phyloP scores from a whole-genome alignment of 2,113 vertebrate species.

The Hemichromis elongatus region DNA sequence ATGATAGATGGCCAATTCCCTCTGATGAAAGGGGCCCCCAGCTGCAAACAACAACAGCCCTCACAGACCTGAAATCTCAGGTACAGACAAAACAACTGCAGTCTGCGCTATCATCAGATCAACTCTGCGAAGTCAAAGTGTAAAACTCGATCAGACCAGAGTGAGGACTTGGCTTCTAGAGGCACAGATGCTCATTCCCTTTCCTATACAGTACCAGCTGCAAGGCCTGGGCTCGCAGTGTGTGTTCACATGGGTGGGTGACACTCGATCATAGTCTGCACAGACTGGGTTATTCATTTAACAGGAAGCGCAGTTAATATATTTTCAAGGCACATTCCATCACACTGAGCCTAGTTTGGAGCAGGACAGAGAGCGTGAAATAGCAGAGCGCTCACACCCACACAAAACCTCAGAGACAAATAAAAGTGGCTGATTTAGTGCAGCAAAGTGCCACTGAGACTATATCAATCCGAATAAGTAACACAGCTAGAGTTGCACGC shows the following conservation, averaged over 20 bases:
- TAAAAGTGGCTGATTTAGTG: conserved; percentile 26
- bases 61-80: neutral
- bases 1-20: neutral
- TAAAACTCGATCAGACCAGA: neutral
- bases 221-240: neutral
- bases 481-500: neutral
- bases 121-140: neutral
- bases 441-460: neutral
- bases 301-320: conserved; percentile 15
- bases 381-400: neutral
- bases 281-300: conserved; percentile 4
- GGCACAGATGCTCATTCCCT: neutral
- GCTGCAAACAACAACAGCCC: neutral
- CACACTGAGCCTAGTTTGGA: neutral
- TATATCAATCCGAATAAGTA: neutral
- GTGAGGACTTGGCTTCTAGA: neutral
- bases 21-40: neutral
- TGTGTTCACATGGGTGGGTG: neutral
- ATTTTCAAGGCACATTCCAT: conserved; percentile 24
- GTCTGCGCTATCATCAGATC: conserved; percentile 32
- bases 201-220: neutral
- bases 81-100: conserved; percentile 38
- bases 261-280: neutral
- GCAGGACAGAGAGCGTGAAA: neutral
- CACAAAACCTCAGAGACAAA: conserved; percentile 4